Evolutionary conservation across 2,113 vertebrate species (phyloP).

Genomic region (Pseudonaja textilis): DNA sequence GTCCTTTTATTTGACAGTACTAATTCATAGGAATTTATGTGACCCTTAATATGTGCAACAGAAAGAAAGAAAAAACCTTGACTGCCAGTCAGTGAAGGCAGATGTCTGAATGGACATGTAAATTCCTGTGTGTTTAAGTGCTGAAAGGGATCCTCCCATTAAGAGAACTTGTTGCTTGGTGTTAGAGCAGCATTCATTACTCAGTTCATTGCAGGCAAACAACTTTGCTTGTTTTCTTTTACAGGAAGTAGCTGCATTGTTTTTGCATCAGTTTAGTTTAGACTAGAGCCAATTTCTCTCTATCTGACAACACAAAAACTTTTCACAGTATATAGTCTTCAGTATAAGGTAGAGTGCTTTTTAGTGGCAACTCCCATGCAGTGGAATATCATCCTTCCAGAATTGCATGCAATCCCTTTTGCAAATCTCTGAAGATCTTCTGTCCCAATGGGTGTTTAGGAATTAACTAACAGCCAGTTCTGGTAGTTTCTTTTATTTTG

Average conservation of each 20-base stretch:
- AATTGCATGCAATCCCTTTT: not conserved
- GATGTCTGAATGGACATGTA: not conserved
- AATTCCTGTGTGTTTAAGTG: not conserved
- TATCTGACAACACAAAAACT: not conserved
- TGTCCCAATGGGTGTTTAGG: not conserved
- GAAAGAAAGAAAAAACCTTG: not conserved
- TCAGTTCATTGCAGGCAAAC: not conserved
- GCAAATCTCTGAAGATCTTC: not conserved
- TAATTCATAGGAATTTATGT: not conserved
- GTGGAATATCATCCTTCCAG: not conserved
- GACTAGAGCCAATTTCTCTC: conserved; percentile 13
- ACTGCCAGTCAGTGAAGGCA: not conserved
- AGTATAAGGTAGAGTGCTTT: conserved; percentile 10
- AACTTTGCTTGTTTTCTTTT: conserved; percentile 36
- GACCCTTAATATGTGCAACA: not conserved
- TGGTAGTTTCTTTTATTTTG: not conserved
- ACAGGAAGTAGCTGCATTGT: conserved; percentile 44
- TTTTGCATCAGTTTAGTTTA: conserved; percentile 23
- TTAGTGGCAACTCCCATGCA: not conserved
- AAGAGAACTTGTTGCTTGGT: not conserved
- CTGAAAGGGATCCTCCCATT: not conserved
- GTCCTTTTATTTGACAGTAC: not conserved
- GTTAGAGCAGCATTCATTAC: not conserved
- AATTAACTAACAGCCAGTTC: not conserved
- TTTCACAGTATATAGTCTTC: conserved; percentile 1